Evolutionary conservation across 2,888 invertebrate genomes (phyloP), one percentile per base, ranked within the genome.

Genomic region (Sinotaia quadrata): DNA sequence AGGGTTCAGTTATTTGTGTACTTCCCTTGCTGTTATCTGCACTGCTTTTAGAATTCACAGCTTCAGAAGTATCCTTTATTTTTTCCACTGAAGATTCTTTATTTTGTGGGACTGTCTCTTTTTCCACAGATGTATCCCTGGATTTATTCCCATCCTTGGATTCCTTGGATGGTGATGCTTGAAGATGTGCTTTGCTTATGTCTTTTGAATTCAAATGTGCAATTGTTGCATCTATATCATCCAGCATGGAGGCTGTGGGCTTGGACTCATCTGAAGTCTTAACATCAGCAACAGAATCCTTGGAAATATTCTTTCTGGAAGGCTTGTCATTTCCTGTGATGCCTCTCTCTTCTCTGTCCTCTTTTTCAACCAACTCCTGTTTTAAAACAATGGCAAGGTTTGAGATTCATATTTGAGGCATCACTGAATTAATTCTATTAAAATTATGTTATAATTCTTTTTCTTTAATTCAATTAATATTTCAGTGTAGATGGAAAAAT

Each of bases 211-310:
- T 68, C 41, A 73, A 31, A 15, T 68, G 47, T 0, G 71, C 70
- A 15, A 73, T 31, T 7, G 73, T 68, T 33, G 56, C 41, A 54
- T 73, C 71, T 34, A 73, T 73, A 29, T 73, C 73, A 5, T 34
- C 71, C 62, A 73, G 62, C 73, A 73, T 73, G 21, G 73, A 73
- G 37, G 70, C 66, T n/a, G n/a, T n/a, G n/a, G n/a, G n/a, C n/a
- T n/a, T n/a, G n/a, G n/a, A n/a, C n/a, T 7, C 18, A 18, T 47
- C 24, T 47, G 8, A 24, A 7, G 47, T 24, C 47, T 7, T 24
- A 47, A 21, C 47, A 15, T 8, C 2, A 21, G 47, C 4, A 2
- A 7, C 47, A 2, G 1, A 8, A 21, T 47, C 24, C 47, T 18
- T 47, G 8, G 8, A 18, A 21, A 4, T n/a, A 7, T 3, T n/a